Percentiles rank a stretch among this genome's conserved stretches.
Evolutionary conservation across 2,888 invertebrate genomes (phyloP).

Genomic region (Timema podura): DNA sequence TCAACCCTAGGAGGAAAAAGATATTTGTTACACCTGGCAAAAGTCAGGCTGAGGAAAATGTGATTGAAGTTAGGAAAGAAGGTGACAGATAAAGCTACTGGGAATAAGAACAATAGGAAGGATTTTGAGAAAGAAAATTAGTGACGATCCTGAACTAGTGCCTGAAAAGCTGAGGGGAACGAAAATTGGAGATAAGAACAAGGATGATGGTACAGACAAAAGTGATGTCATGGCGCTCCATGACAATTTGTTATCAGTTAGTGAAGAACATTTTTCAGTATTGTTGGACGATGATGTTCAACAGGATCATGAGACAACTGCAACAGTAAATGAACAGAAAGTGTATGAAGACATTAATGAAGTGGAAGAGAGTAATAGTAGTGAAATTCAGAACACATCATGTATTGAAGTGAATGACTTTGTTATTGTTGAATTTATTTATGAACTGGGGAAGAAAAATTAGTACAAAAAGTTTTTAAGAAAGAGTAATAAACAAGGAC

Average conservation of each 20-base stretch:
- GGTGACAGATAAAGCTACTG: no score
- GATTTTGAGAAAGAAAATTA: no score
- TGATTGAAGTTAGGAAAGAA: no score
- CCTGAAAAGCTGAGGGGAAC: neutral
- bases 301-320: slow-evolving; percentile 15
- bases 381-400: neutral
- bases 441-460: neutral
- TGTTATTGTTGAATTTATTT: slow-evolving; percentile 9
- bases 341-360: slow-evolving; percentile 8
- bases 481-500: neutral
- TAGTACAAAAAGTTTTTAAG: neutral
- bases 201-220: neutral
- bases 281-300: slow-evolving; percentile 17
- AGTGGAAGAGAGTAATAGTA: no score
- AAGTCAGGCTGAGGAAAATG: slow-evolving; percentile 3
- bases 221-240: slow-evolving; percentile 13
- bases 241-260: neutral
- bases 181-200: neutral
- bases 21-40: neutral
- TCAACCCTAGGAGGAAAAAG: slow-evolving; percentile 3
- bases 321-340: slow-evolving; percentile 16
- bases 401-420: neutral
- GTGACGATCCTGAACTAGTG: neutral
- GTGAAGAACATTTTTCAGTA: slow-evolving; percentile 16
- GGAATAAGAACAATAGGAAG: no score